phyloP scores from a whole-genome alignment of 2,797 vertebrate genomes.

The Gymnothorax reevesii region DNA sequence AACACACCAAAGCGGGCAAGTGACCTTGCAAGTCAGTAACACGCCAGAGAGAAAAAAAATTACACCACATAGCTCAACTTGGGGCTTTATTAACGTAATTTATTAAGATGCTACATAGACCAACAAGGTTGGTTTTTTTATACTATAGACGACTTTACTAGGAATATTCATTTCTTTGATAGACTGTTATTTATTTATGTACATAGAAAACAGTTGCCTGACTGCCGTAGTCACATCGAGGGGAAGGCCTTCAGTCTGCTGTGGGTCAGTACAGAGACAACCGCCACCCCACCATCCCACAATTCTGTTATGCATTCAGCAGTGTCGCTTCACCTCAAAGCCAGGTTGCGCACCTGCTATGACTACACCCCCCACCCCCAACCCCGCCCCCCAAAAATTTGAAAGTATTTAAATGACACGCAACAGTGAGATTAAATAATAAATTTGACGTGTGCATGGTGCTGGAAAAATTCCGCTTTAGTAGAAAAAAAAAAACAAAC shows the following conservation, averaged over 20 bases:
- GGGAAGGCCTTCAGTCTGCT: slow-evolving; percentile 70
- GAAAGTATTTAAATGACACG: slow-evolving; percentile 55
- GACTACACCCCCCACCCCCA: slow-evolving; percentile 29
- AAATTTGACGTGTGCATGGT: slow-evolving; percentile 32
- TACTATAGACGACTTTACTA: slow-evolving; percentile 85
- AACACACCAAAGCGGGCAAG: too few species aligned
- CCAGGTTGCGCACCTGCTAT: slow-evolving; percentile 37
- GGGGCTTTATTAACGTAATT: slow-evolving; percentile 92
- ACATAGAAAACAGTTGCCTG: slow-evolving; percentile 83
- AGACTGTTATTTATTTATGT: slow-evolving; percentile 79
- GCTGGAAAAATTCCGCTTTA: slow-evolving; percentile 33
- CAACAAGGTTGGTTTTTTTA: slow-evolving; percentile 87
- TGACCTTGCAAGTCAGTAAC: background rate
- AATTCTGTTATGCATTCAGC: slow-evolving; percentile 61
- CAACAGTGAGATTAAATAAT: slow-evolving; percentile 76
- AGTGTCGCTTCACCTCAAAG: slow-evolving; percentile 60
- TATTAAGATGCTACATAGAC: slow-evolving; percentile 97
- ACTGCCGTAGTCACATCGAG: slow-evolving; percentile 72
- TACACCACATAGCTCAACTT: slow-evolving; percentile 67
- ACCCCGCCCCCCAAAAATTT: slow-evolving; percentile 32
- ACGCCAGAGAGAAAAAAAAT: slow-evolving; percentile 72
- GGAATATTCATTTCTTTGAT: slow-evolving; percentile 76
- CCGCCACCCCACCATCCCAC: slow-evolving; percentile 62
- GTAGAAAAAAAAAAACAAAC: slow-evolving; percentile 37
- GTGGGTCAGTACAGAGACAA: slow-evolving; percentile 62